Conservation (phyloP, 1,140 invertebrate genomes). For the Drosophila busckii region DNA sequence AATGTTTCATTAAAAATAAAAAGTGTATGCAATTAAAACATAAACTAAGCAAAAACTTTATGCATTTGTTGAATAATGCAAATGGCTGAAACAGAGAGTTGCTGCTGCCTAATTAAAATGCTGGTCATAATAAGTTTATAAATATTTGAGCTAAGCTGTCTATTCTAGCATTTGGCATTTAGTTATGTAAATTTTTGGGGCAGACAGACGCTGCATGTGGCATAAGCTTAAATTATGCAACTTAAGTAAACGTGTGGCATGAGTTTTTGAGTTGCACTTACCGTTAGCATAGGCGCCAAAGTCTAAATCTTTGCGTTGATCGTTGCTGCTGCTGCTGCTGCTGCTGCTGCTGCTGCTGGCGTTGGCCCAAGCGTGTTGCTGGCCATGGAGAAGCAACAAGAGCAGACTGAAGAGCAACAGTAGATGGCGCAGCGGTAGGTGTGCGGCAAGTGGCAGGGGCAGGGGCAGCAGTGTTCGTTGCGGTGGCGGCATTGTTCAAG, state of each 20-base stretch:
- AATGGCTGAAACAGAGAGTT: no score
- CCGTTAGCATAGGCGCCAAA: conserved; percentile 52
- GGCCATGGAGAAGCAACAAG: conserved; percentile 1
- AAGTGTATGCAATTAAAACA: no score
- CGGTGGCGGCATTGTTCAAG: conserved; percentile 16
- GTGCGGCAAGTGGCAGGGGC: background rate
- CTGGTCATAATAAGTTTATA: no score
- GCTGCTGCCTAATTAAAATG: no score
- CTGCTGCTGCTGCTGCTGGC: background rate
- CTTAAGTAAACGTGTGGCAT: background rate
- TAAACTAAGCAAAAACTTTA: no score
- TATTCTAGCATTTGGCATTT: no score
- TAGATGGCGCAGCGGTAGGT: background rate
- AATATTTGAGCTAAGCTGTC: no score
- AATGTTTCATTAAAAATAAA: no score
- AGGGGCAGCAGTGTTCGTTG: conserved; percentile 14
- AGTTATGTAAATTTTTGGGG: no score
- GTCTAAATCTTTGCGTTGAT: conserved; percentile 33
- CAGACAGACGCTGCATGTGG: background rate
- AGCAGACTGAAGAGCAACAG: conserved; percentile 7
- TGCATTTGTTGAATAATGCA: no score
- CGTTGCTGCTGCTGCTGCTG: background rate
- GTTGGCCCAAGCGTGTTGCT: conserved; percentile 10
- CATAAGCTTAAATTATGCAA: background rate
- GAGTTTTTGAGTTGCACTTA: conserved; percentile 18